Conservation (phyloP, 1,140 invertebrate genomes). For the Watersipora subatra region DNA sequence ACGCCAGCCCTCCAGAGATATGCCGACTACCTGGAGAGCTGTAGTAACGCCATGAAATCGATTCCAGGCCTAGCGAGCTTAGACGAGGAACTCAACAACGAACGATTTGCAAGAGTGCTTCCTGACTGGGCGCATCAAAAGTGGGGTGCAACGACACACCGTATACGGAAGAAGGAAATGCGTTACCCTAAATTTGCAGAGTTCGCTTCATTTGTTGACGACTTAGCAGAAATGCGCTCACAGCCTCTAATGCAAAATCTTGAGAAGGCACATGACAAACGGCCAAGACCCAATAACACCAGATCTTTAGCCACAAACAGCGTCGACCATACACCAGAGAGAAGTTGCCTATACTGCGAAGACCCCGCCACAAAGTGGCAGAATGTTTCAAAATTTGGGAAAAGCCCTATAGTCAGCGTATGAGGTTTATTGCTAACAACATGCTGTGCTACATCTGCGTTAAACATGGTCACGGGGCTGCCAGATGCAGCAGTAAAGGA, state of each 20-base stretch:
- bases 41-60: background rate
- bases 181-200: background rate
- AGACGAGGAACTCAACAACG: background rate
- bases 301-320: background rate
- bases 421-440: background rate
- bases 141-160: background rate
- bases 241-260: background rate
- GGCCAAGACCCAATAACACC: background rate
- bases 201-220: background rate
- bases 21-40: background rate
- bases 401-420: background rate
- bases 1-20: background rate
- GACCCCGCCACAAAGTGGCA: background rate
- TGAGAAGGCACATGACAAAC: background rate
- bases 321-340: background rate
- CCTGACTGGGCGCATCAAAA: background rate
- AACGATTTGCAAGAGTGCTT: background rate
- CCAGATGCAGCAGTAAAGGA: background rate
- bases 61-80: background rate
- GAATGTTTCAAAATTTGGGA: background rate
- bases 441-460: background rate
- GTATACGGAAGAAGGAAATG: background rate
- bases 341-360: background rate
- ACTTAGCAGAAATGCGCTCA: background rate
- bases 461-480: background rate